Conservation (phyloP, 2,797 vertebrate genomes). For the Miichthys miiuy region DNA sequence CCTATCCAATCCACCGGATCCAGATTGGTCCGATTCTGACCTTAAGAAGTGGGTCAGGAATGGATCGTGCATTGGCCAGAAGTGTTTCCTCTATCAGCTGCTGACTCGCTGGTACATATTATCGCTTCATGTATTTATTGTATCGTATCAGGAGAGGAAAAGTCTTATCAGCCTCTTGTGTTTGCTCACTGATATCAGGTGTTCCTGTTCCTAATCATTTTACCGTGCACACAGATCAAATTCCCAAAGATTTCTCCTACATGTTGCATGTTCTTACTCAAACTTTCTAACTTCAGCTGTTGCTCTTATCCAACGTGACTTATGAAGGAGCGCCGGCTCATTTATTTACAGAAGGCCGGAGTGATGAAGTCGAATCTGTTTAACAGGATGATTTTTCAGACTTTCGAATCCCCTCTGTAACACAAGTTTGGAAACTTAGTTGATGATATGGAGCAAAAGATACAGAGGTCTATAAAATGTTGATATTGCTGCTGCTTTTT, state of each 20-base stretch:
- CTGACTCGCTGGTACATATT: no score
- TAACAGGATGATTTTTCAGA: background rate
- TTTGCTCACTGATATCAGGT: no score
- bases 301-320: background rate
- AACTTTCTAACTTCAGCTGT: background rate
- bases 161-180: no score
- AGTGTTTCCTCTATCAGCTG: no score
- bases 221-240: no score
- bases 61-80: no score
- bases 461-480: background rate
- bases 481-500: background rate
- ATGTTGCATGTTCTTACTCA: background rate
- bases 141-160: no score
- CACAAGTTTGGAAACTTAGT: background rate
- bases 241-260: background rate
- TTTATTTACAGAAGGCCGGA: background rate
- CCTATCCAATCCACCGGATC: no score
- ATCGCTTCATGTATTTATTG: no score
- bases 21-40: no score
- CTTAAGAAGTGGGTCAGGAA: no score
- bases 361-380: background rate
- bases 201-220: no score
- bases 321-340: background rate
- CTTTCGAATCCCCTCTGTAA: background rate
- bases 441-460: background rate